Base-by-base conservation (phyloP, 2,888 invertebrate species). In the Herminia tarsipennalis region DNA sequence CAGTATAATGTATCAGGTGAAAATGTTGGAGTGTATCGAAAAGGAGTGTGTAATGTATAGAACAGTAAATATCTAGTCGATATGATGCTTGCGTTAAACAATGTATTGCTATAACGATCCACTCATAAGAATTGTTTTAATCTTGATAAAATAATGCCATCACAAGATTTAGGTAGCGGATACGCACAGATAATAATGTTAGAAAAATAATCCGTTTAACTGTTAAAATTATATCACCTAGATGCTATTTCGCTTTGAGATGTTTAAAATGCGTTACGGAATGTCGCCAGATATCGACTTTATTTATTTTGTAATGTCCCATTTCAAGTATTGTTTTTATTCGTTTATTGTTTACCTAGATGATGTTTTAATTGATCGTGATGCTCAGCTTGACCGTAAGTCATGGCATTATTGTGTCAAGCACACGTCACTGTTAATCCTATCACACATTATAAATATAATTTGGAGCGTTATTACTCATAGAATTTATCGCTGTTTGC, bases 101-200 rank as follows among this genome's bases (percentile, higher is more conserved):
- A 69, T 76, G 65, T 76, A 70, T 72, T 68, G 71, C 73, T 74
- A 72, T 64, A 62, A 60, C 67, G 56, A 54, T 66, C 63, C 67
- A 56, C 64, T 64, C 68, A 66, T 62, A 57, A 64, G 56, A 76
- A 70, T 68, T 73, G 66, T 78, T 75, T 46, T 27, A 40, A 56
- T 56, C 74, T 81, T 82, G 82, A 83, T 79, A 70, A 69, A 80
- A 82, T 85, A 83, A 86, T 84, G 83, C 80, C 83, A 81, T 73
- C 65, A 75, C 68, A 59, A 43, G 60, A 62, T 65, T 46, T 57
- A 66, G 45, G 34, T 63, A 68, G 64, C 33, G 61, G 32, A 56
- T 67, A 74, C 74, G 77, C 78, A 80, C 81, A 80, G 52, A 45
- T 69, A 66, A 36, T 67, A 67, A 65, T 32, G 28, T 38, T 73